Base-by-base conservation (phyloP, 1,140 invertebrate genomes). In the Drosophila micromelanica region DNA sequence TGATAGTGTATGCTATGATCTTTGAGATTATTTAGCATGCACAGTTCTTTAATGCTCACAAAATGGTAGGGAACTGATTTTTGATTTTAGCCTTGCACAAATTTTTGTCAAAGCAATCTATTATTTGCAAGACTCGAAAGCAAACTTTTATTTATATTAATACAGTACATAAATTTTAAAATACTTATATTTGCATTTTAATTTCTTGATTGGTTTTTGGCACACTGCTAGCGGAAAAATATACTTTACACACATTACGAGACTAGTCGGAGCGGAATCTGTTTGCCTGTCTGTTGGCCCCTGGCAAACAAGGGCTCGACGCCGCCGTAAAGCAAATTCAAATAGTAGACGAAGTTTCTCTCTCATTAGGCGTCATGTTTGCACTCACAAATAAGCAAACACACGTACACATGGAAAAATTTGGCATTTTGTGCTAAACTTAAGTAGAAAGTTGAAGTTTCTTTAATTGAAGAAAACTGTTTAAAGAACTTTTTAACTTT, bases 271-370 rank as follows among this genome's bases (percentile, higher is more conserved):
- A 57, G 43, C 17, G 46, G 38, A 67, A 72, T 61, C 54, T 59
- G 59, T 70, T 51, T 70, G 23, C 11, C 7, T n/a, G 43, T 27
- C 27, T 46, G 12, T 37, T 35, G 20, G 40, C 48, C 49, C 61
- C 73, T 64, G 73, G 68, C 85, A 63, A 72, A 56, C 62, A 71
- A 27, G 37, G 35, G 40, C 40, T 61, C 63, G 56, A 70, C 62
- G 75, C 71, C 38, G 62, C 40, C 46, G 57, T 30, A 56, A 75
- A 81, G 42, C 69, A 78, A 84, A 85, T 71, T 69, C 81, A 87
- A 87, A 87, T 81, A 87, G 73, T 78, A 64, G 82, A 89, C 76
- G 74, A 84, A 89, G 79, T 87, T 87, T 86, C 87, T 90, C 84
- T 89, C 84, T 87, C 84, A 87, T 87, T 89, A 87, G 78, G 84